Evolutionary conservation across 2,888 invertebrate genomes (phyloP).

Genomic region (Chymomyza procnemis): DNA sequence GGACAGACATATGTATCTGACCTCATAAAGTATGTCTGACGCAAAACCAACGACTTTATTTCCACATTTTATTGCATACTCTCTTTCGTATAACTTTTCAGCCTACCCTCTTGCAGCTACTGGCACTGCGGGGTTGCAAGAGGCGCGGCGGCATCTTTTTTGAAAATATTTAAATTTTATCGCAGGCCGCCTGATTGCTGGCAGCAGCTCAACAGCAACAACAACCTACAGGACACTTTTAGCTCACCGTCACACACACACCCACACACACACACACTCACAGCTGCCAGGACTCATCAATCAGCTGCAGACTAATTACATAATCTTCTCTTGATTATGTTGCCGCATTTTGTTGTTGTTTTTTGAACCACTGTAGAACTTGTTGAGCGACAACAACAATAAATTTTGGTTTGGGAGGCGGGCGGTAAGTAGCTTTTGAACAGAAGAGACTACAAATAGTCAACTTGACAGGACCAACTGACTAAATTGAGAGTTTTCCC

Average conservation of each 20-base stretch:
- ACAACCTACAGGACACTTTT: slow-evolving; percentile 22
- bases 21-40: no score
- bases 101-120: neutral
- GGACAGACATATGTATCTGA: no score
- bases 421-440: neutral
- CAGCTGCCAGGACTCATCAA: slow-evolving; percentile 76
- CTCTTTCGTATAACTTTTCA: no score
- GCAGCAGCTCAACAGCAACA: neutral
- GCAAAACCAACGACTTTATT: no score
- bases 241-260: slow-evolving; percentile 25
- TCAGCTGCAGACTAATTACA: slow-evolving; percentile 79
- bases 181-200: slow-evolving; percentile 61
- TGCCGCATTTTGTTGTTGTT: slow-evolving; percentile 52
- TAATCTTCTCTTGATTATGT: slow-evolving; percentile 78
- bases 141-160: slow-evolving; percentile 25
- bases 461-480: neutral
- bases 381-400: slow-evolving; percentile 30
- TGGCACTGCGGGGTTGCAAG: neutral
- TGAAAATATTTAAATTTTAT: slow-evolving; percentile 67
- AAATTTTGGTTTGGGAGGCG: neutral
- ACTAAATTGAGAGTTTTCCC: neutral
- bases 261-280: slow-evolving; percentile 2
- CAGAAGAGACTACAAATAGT: neutral
- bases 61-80: no score
- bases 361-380: slow-evolving; percentile 29